Conservation (phyloP, 2,888 invertebrate species). For the Lepidocyrtinus sp. region DNA sequence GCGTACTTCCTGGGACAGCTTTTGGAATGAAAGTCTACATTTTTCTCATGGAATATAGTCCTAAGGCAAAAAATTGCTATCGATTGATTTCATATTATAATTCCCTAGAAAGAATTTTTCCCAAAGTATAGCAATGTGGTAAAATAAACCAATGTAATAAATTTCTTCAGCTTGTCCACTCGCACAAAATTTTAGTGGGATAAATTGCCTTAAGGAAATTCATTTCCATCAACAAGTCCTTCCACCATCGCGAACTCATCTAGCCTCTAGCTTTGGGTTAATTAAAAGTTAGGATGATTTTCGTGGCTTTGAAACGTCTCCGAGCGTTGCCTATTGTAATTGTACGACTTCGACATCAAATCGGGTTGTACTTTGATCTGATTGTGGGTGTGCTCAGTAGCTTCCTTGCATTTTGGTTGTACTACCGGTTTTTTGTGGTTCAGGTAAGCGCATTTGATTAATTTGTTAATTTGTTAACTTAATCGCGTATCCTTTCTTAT, state of each 20-base stretch:
- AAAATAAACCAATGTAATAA: no score
- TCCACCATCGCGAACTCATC: no score
- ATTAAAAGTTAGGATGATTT: conserved; percentile 21
- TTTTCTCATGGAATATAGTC: no score
- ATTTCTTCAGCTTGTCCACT: no score
- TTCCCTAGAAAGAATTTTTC: no score
- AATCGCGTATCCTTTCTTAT: no score
- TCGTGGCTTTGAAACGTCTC: conserved; percentile 40
- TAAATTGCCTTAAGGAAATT: neutral
- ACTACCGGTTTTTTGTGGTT: conserved; percentile 43
- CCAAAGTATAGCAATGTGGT: no score
- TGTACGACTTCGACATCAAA: conserved; percentile 48
- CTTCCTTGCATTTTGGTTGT: conserved; percentile 50
- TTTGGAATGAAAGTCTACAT: no score
- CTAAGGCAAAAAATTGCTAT: neutral
- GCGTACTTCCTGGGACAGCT: neutral
- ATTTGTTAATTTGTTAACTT: neutral
- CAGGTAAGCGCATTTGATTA: conserved; percentile 21
- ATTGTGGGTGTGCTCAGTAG: conserved; percentile 43
- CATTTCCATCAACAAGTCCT: neutral
- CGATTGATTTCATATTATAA: neutral
- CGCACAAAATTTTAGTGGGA: no score
- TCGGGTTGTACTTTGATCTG: conserved; percentile 47
- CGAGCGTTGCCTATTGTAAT: conserved; percentile 50
- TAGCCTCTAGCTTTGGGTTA: neutral